Base-by-base conservation (phyloP, 2,888 invertebrate genomes). In the Dichetophora obliterata region DNA sequence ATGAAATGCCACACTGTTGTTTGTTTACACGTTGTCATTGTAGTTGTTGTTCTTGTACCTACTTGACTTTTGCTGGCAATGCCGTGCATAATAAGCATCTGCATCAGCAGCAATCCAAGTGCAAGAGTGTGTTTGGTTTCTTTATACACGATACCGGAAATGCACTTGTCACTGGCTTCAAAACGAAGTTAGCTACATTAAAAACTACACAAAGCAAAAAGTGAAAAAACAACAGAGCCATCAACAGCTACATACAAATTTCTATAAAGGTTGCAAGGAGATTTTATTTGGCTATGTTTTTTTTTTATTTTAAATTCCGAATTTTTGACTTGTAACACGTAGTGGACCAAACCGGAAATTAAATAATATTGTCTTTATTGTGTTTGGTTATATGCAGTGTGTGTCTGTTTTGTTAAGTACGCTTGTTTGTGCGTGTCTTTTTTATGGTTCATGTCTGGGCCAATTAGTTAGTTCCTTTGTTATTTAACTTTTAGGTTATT, bases 301-400 rank as follows among this genome's bases (percentile, higher is more conserved):
- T 43, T 43, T 37, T 4, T 52, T 52, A 31, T 31, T 69, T 54
- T 54, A 14, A 6, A 52, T 54, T 34, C 5, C 16, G n/a, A 24
- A 52, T n/a, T 27, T 70, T 70, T 52, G 52, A 27, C 54, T 27
- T 31, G 50, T 54, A 31, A 54, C 54, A 70, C 69, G 34, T 70
- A 52, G 8, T 22, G 24, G 24, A 43, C 11, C 9, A 6, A 70
- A 70, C 3, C 16, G 22, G 69, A 70, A 70, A 52, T 54, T 27
- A 52, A 54, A 70, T 70, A 52, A 50, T 54, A 69, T 69, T 54
- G 54, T 34, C 43, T 66, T n/a, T 34, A 34, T 31, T 19, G 24
- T 16, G 5, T 24, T 22, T 50, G 22, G 16, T 27, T 69, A 4
- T 37, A 5, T 69, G 69, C 14, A 43, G 37, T 65, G 8, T 48